phyloP scores from a whole-genome alignment of 2,888 invertebrate species.

The Poecilus cupreus region DNA sequence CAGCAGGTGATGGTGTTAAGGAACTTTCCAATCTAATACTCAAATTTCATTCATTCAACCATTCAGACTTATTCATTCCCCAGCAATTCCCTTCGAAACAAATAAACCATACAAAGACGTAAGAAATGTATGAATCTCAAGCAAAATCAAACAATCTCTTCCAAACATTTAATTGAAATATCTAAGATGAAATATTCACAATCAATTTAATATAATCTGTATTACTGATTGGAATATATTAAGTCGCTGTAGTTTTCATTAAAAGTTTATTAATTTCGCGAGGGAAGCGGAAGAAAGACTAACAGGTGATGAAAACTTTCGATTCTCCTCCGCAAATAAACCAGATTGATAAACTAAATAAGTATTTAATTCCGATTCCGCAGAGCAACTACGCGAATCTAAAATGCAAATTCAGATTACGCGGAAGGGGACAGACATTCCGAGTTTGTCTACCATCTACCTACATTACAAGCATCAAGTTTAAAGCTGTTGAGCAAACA shows the following conservation, averaged over 20 bases:
- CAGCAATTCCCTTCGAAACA: background rate
- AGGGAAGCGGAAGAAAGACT: conserved; percentile 59
- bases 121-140: conserved; percentile 16
- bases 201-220: conserved; percentile 1
- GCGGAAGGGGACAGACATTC: conserved; percentile 59
- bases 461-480: conserved; percentile 69
- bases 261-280: conserved; percentile 59
- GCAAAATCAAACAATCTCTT: background rate
- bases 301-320: conserved; percentile 69
- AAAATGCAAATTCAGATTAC: conserved; percentile 73
- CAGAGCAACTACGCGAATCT: conserved; percentile 69
- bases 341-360: conserved; percentile 70
- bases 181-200: background rate
- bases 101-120: background rate
- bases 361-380: conserved; percentile 71
- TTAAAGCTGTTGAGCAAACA: conserved; percentile 73
- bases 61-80: background rate
- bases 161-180: background rate
- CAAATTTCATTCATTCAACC: conserved; percentile 22
- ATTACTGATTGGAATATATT: conserved; percentile 33
- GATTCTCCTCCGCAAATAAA: conserved; percentile 66
- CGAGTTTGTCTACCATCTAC: conserved; percentile 64
- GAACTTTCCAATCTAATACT: conserved; percentile 48
- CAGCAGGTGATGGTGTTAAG: conserved; percentile 53
- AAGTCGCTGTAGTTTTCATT: conserved; percentile 46